Base-by-base conservation (phyloP, 2,113 vertebrate species). In the Papio anubis region DNA sequence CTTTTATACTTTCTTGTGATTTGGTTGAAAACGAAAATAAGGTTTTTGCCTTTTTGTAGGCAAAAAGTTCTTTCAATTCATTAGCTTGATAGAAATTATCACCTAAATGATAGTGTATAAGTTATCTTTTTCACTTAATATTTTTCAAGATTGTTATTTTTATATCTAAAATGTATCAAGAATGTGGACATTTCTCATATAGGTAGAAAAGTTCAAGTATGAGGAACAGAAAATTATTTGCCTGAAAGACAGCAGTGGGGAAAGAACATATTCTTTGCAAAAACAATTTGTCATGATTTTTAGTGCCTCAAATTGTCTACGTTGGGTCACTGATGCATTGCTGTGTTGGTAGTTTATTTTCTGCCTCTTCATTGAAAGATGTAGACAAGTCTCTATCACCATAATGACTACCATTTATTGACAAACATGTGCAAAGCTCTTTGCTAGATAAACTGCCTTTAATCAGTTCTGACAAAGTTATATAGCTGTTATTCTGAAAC, bases 371-470 rank as follows among this genome's bases (percentile, higher is more conserved):
- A 25, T 76, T 93, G 73, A 95, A 80, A 94, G 30, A 12, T 83
- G 23, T 84, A 52, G 79, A 64, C 32, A 95, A 86, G 10, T 85
- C 27, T 85, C 18, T 78, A 52, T 61, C 45, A 81, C 38, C 64
- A 84, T 76, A 64, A 96, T 90, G 27, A 45, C 55, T 94, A 50
- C 38, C 11, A 59, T 93, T 93, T 96, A 80, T 94, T 93, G 50
- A 94, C 12, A 82, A 92, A 78, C 8, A 80, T 35, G 48, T 75
- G 27, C 7, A 57, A 84, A 50, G 2, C 13, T 32, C 45, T 96
- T 16, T 40, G 25, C 73, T 40, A 90, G 32, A 0, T 61, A 84
- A 93, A 43, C 52, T 66, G 2, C 20, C 52, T 89, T 73, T 89
- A 45, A 87, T 45, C 23, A 96, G 40, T 76, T 88, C 30, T 85